These are phyloP conservation scores for Borostomias antarcticus DNA, from an alignment of 2,797 vertebrate genomes.

Conservation along the genomic window DNA sequence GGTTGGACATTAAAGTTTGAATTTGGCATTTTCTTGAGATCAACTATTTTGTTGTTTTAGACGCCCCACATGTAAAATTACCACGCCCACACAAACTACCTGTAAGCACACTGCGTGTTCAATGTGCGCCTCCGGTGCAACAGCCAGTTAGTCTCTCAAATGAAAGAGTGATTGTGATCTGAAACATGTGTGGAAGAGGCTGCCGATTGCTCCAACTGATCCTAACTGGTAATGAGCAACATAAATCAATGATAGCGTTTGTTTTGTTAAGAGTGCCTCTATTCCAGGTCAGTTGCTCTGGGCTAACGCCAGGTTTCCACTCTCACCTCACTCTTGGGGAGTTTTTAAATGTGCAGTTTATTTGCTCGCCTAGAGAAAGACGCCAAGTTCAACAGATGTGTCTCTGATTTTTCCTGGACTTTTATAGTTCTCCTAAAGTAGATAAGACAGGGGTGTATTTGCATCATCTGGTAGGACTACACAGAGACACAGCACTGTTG, in stretches of 20 bases:
- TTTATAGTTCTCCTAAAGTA: neutral
- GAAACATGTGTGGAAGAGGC: neutral
- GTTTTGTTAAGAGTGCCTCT: neutral
- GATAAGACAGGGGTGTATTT: neutral
- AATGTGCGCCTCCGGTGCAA: neutral
- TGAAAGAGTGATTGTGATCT: neutral
- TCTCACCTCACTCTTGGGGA: neutral
- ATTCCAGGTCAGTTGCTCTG: neutral
- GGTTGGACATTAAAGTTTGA: too few relatives aligned
- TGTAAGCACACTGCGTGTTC: neutral
- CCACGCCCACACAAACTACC: neutral
- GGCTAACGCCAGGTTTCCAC: neutral
- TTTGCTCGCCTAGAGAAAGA: neutral
- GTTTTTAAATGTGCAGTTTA: neutral
- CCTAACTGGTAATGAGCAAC: constrained; percentile 15
- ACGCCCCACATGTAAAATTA: too few relatives aligned
- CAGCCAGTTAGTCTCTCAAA: neutral
- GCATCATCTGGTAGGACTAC: neutral
- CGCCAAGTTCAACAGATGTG: constrained; percentile 3
- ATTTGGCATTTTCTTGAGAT: too few relatives aligned
- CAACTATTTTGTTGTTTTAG: too few relatives aligned
- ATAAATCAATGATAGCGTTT: constrained; percentile 17
- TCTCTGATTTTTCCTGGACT: neutral
- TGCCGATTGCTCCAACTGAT: neutral
- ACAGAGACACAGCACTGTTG: neutral